Percentiles rank a stretch among this genome's conserved stretches.
Evolutionary conservation across 2,113 vertebrate species (phyloP).

Genomic region (Rhabdornis inornatus): DNA sequence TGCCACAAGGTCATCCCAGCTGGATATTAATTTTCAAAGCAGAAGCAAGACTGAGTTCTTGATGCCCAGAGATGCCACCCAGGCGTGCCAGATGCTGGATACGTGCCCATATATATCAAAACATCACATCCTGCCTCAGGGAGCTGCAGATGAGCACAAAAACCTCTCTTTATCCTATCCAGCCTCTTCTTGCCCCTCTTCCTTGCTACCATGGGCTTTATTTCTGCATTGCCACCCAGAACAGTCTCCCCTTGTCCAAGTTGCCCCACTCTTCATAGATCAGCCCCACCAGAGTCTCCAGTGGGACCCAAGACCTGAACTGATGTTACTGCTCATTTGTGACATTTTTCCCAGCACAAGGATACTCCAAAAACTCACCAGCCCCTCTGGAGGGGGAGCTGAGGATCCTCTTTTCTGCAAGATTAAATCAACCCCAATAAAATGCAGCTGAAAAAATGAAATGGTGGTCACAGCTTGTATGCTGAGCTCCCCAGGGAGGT

Average conservation of each 20-base stretch:
- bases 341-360: not conserved
- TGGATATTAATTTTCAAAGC: not conserved
- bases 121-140: not conserved
- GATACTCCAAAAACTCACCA: not conserved
- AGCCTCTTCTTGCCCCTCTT: not conserved
- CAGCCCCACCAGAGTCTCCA: not conserved
- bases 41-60: not conserved
- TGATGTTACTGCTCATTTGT: accelerated
- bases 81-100: not conserved
- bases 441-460: not conserved
- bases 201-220: not conserved
- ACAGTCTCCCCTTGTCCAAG: too few relatives aligned
- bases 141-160: not conserved
- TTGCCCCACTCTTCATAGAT: not conserved
- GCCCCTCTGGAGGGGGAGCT: accelerated
- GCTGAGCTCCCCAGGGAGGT: not conserved
- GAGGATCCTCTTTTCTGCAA: not conserved
- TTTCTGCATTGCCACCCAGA: not conserved
- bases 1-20: not conserved
- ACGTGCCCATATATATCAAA: not conserved
- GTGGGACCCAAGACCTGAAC: not conserved
- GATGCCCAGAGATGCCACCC: not conserved
- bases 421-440: not conserved
- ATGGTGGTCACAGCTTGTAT: not conserved
- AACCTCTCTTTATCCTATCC: not conserved